These are phyloP conservation scores for Nymphicus hollandicus DNA, from an alignment of 2,113 vertebrate species.

Conservation along the genomic window DNA sequence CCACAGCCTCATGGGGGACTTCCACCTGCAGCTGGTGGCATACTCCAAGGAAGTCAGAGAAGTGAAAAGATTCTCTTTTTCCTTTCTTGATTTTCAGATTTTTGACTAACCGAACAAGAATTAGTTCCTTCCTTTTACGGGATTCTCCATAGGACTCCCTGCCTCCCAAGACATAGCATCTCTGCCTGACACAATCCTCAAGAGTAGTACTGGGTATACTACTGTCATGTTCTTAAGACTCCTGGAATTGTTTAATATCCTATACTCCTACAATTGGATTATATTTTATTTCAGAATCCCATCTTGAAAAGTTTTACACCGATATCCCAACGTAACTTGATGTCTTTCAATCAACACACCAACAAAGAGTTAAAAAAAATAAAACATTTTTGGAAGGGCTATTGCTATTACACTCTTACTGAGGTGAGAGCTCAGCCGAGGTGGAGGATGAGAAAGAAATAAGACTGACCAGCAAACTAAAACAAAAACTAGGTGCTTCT, in stretches of 20 bases:
- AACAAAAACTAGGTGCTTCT: not conserved
- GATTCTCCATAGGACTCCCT: not conserved
- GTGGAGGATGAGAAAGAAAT: not conserved
- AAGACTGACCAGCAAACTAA: not conserved
- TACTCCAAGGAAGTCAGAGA: not conserved
- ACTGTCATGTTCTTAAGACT: not conserved
- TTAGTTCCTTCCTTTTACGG: not conserved
- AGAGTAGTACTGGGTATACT: not conserved
- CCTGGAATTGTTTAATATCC: not conserved
- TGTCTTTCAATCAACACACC: not conserved
- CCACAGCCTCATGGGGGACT: not conserved
- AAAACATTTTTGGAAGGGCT: not conserved
- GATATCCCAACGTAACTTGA: not conserved
- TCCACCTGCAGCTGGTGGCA: not conserved
- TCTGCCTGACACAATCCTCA: not conserved
- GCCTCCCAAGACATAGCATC: not conserved
- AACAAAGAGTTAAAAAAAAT: rapidly evolving
- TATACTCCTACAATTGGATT: not conserved
- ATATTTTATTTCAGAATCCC: not conserved
- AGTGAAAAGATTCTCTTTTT: not conserved
- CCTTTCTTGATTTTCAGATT: not conserved
- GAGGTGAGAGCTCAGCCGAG: not conserved
- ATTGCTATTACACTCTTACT: not conserved
- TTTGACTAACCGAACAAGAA: not conserved
- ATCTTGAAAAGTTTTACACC: not conserved